Percentiles rank a stretch among this genome's conserved stretches.
These are phyloP conservation scores for Loripinus fragilis DNA, from an alignment of 2,888 invertebrate genomes.

Conservation along the genomic window DNA sequence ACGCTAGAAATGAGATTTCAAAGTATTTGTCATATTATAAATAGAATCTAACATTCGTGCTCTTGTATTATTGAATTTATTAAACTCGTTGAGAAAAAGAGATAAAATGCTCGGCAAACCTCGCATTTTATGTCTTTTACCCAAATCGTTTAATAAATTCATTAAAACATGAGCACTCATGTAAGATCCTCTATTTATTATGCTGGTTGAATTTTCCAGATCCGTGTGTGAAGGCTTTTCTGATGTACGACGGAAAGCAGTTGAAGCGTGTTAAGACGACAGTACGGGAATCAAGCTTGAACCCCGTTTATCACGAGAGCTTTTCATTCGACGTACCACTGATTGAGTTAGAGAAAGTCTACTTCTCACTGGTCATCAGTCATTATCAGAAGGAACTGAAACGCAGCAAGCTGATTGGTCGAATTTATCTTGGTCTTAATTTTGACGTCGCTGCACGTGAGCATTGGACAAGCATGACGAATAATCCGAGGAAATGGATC, in stretches of 20 bases:
- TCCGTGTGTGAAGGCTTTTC: constrained; percentile 67
- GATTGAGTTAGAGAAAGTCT: constrained; percentile 73
- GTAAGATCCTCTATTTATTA: no score
- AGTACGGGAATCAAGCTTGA: constrained; percentile 62
- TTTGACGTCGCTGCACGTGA: constrained; percentile 69
- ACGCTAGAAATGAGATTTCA: no score
- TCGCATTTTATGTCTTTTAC: no score
- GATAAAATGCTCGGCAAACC: no score
- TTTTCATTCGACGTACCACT: constrained; percentile 77
- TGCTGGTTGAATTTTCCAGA: constrained; percentile 65
- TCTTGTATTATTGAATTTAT: no score
- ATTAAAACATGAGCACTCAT: no score
- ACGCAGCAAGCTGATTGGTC: constrained; percentile 69
- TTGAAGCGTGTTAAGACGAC: constrained; percentile 75
- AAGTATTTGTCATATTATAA: no score
- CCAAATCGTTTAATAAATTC: no score
- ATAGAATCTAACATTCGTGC: no score
- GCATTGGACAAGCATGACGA: constrained; percentile 77
- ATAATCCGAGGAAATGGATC: constrained; percentile 75
- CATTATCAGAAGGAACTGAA: constrained; percentile 64
- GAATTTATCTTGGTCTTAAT: constrained; percentile 73
- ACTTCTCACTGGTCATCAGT: constrained; percentile 70
- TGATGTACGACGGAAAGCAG: constrained; percentile 77
- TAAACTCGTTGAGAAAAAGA: no score
- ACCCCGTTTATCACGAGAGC: constrained; percentile 75